Evolutionary conservation across 2,888 invertebrate genomes (phyloP).

Genomic region (Pseudolycoriella hygida): DNA sequence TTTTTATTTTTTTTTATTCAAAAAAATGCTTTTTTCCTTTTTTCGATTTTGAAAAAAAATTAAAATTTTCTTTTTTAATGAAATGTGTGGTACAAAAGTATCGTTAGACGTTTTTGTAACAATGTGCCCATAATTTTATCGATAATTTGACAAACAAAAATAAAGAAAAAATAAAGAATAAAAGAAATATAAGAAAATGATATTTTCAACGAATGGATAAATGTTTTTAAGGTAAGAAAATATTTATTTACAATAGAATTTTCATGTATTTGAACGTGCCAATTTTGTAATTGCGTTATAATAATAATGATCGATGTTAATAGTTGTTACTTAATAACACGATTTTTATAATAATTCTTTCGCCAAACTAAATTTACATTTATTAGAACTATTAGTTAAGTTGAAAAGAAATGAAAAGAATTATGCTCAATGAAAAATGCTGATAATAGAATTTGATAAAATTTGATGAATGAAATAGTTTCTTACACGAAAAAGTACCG

Average conservation of each 20-base stretch:
- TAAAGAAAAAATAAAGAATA: neutral
- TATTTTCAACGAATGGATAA: neutral
- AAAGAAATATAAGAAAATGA: neutral
- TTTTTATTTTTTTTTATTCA: conserved; percentile 1
- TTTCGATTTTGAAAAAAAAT: conserved; percentile 4
- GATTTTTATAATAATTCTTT: conserved; percentile 13
- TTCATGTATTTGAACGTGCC: conserved; percentile 4
- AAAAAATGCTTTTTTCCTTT: conserved; percentile 2
- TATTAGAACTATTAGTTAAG: conserved; percentile 6
- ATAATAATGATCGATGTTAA: too few species aligned
- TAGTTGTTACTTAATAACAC: too few species aligned
- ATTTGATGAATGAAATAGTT: too few species aligned
- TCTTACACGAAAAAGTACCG: too few species aligned
- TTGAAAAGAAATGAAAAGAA: conserved; percentile 5
- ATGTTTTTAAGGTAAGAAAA: neutral
- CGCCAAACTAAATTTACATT: conserved; percentile 11
- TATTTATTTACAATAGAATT: neutral
- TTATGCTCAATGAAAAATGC: neutral
- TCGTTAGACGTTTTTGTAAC: neutral
- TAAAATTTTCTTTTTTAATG: neutral
- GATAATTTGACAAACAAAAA: conserved; percentile 6
- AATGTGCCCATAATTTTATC: conserved; percentile 1
- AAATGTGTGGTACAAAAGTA: conserved; percentile 2
- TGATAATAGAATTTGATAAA: too few species aligned
- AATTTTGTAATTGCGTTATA: conserved; percentile 11